Percentiles rank a stretch among this genome's conserved stretches.
Conservation (phyloP, 2,113 vertebrate species). For the Octodon degus region DNA sequence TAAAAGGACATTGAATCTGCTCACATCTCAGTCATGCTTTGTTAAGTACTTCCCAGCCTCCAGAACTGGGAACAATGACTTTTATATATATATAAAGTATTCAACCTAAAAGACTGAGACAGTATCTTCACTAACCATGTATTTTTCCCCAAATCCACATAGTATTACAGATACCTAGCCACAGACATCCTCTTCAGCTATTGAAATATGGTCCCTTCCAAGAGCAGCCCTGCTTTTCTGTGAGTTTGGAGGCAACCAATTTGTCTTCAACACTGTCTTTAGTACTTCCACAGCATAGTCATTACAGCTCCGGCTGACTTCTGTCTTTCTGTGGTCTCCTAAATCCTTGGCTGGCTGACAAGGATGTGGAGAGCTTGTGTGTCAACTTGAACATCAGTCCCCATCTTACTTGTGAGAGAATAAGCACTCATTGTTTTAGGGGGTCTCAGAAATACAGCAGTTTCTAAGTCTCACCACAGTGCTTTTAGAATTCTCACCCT, state of each 20-base stretch:
- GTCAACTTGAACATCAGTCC: not conserved
- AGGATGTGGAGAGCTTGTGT: not conserved
- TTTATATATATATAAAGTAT: not conserved
- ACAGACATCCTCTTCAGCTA: not conserved
- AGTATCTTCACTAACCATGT: not conserved
- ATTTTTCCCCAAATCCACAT: not conserved
- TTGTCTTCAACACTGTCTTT: not conserved
- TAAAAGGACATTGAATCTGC: not conserved
- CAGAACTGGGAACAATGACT: not conserved
- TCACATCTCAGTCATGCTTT: not conserved
- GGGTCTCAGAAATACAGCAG: no score
- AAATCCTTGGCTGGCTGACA: not conserved
- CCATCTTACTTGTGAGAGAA: not conserved
- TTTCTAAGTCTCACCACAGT: no score
- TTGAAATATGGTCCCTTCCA: not conserved
- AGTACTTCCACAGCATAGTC: not conserved
- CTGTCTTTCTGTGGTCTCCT: not conserved
- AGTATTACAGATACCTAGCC: not conserved
- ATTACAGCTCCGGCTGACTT: not conserved
- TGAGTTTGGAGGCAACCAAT: not conserved
- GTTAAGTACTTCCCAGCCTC: not conserved
- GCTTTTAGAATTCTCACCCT: no score
- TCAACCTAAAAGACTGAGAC: not conserved
- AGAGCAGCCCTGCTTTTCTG: not conserved
- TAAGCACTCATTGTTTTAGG: not conserved